Conservation (phyloP, 2,888 invertebrate species). For the Apotomis turbidana region DNA sequence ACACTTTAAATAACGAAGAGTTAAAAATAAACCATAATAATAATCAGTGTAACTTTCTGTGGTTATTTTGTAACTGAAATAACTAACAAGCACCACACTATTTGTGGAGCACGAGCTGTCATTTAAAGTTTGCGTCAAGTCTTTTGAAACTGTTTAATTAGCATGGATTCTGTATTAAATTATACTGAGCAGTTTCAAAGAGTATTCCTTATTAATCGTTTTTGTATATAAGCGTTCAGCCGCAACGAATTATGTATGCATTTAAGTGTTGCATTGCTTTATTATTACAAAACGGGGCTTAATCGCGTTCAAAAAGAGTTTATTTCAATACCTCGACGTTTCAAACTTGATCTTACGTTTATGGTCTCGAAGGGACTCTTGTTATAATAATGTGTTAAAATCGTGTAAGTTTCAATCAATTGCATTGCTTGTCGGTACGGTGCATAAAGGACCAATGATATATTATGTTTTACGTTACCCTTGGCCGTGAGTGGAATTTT, state of each 20-base stretch:
- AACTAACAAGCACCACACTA: constrained; percentile 29
- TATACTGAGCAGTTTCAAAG: constrained; percentile 18
- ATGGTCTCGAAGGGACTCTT: too few relatives aligned
- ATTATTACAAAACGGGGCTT: too few relatives aligned
- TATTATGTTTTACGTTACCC: too few relatives aligned
- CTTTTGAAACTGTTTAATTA: constrained; percentile 58
- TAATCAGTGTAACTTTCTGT: constrained; percentile 12
- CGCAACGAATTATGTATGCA: neutral
- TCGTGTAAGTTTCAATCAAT: too few relatives aligned
- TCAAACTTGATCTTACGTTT: too few relatives aligned
- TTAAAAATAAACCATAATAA: constrained; percentile 5
- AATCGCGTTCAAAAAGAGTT: too few relatives aligned
- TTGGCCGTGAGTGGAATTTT: too few relatives aligned
- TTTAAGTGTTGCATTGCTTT: neutral
- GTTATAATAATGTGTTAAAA: too few relatives aligned
- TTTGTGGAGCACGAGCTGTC: constrained; percentile 24
- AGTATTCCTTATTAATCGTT: constrained; percentile 16
- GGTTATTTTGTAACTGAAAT: constrained; percentile 15
- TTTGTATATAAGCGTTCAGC: neutral
- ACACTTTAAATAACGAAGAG: constrained; percentile 2
- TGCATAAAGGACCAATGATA: too few relatives aligned
- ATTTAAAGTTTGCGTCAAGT: constrained; percentile 29
- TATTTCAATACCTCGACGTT: too few relatives aligned
- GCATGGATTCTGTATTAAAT: constrained; percentile 45
- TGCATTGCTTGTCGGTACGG: too few relatives aligned